Evolutionary conservation across 2,888 invertebrate species (phyloP), one percentile per base, ranked within the genome.

Genomic region (Stomorhina lunata): DNA sequence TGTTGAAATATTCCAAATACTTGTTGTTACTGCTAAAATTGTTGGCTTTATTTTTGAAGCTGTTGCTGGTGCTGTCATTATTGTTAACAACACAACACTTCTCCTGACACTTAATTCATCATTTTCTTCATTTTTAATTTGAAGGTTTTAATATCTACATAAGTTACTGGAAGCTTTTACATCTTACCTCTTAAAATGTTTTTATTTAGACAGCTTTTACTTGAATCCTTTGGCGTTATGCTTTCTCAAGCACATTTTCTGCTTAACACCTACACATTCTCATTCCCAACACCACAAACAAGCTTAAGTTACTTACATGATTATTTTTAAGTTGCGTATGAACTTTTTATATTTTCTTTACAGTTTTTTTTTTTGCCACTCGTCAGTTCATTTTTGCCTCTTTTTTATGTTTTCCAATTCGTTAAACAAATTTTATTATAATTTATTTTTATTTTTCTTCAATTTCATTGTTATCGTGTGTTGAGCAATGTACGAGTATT

Each of bases 321-420:
- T 43, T 61, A 15, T 15, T 25, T n/a, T 61, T 12, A 25, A 43
- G 27, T n/a, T 10, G 17, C 45, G 63, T 45, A 45, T 29, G 17
- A 63, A 50, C 25, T 27, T 45, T 10, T 68, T 27, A 9, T 7
- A 7, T 59, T 20, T 15, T 22, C n/a, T 40, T 43, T 15, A 0
- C 6, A 17, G 15, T 7, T 61, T 48, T 59, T 59, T 59, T 22
- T n/a, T n/a, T 10, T 59, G 32, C 32, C 20, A 20, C 10, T 57
- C 7, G 0, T 10, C 12, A 4, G 15, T 27, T 53, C 20, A 15
- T 32, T 55, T 53, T 4, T 50, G 6, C n/a, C 22, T 17, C 20
- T 22, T 48, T 66, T 66, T 75, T 80, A 73, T 80, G 32, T 68
- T 63, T 75, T 80, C 22, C 55, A 80, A 75, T 71, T 76, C 59